These are phyloP conservation scores for Hippocampus comes DNA, from an alignment of 2,113 vertebrate species.

Conservation along the genomic window DNA sequence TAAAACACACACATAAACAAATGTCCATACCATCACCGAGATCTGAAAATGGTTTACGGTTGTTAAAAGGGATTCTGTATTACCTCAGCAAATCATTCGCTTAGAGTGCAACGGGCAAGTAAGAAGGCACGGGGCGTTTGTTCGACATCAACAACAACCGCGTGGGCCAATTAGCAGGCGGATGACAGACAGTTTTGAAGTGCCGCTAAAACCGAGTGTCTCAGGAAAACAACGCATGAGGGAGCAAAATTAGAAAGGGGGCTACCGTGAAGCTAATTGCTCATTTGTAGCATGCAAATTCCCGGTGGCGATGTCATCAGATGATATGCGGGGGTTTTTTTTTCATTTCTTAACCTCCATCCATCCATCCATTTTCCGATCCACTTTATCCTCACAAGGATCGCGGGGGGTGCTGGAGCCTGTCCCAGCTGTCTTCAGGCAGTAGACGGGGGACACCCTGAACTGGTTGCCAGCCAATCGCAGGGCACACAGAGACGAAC, in stretches of 20 bases:
- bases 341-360: too few relatives aligned
- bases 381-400: too few relatives aligned
- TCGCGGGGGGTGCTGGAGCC: too few relatives aligned
- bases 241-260: conserved; percentile 8
- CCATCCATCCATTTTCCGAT: too few relatives aligned
- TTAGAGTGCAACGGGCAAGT: neutral
- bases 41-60: conserved; percentile 49
- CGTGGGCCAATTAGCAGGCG: neutral
- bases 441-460: too few relatives aligned
- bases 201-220: conserved; percentile 24
- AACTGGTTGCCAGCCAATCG: too few relatives aligned
- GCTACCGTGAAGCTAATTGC: conserved; percentile 41
- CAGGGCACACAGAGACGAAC: too few relatives aligned
- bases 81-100: neutral
- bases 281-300: conserved; percentile 51
- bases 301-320: neutral
- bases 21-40: conserved; percentile 15
- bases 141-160: neutral
- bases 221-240: conserved; percentile 31
- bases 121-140: neutral
- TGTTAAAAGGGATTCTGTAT: conserved; percentile 23
- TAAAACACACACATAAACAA: conserved; percentile 24
- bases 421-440: too few relatives aligned
- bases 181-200: conserved; percentile 12
- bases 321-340: too few relatives aligned